Conservation (phyloP, 2,888 invertebrate species). For the Heliothis peltigera region DNA sequence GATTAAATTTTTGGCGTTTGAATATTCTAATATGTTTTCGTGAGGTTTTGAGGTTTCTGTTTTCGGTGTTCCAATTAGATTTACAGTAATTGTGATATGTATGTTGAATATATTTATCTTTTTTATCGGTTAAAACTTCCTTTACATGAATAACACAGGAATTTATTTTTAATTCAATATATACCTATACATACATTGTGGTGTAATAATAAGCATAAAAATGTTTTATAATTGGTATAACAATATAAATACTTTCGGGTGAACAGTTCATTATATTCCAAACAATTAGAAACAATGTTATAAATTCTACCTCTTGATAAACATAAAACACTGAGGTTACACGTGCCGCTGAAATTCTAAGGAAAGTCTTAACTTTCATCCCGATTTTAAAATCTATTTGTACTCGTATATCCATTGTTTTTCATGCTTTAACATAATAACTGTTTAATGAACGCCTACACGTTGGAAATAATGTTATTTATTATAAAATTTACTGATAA, state of each 20-base stretch:
- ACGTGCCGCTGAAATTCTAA: slow-evolving; percentile 45
- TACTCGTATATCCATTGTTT: slow-evolving; percentile 42
- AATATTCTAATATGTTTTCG: slow-evolving; percentile 41
- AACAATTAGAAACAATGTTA: slow-evolving; percentile 27
- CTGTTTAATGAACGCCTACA: slow-evolving; percentile 55
- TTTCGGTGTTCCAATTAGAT: slow-evolving; percentile 11
- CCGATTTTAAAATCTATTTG: slow-evolving; percentile 38
- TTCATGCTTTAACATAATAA: slow-evolving; percentile 40
- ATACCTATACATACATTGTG: too few relatives aligned
- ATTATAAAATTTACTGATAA: slow-evolving; percentile 63
- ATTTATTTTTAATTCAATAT: too few relatives aligned
- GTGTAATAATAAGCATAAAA: too few relatives aligned
- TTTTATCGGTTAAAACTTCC: too few relatives aligned
- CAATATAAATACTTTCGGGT: slow-evolving; percentile 7
- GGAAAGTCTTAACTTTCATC: slow-evolving; percentile 43
- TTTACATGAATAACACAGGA: too few relatives aligned
- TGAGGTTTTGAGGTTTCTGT: not conserved
- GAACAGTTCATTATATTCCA: slow-evolving; percentile 32
- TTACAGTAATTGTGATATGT: not conserved
- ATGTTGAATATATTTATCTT: too few relatives aligned
- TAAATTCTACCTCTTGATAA: slow-evolving; percentile 31
- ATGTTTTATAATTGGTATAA: slow-evolving; percentile 5
- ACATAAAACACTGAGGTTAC: slow-evolving; percentile 40
- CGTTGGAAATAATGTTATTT: slow-evolving; percentile 53
- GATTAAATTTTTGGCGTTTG: slow-evolving; percentile 45